Evolutionary conservation across 2,113 vertebrate genomes (phyloP), one percentile per base, ranked within the genome.

Genomic region (Uria aalge): DNA sequence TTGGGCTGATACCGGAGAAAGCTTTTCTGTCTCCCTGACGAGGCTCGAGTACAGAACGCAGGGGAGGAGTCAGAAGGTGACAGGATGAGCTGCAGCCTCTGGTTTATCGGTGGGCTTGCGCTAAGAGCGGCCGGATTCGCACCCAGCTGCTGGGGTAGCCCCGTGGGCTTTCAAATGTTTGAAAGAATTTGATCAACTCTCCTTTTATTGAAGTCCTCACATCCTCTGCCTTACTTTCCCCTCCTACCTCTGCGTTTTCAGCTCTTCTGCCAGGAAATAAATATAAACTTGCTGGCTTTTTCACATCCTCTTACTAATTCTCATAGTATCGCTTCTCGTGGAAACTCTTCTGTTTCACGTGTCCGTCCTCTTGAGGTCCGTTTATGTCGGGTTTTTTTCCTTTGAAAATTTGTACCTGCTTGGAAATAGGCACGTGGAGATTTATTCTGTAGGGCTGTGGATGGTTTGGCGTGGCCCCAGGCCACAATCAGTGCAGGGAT

Each of bases 111-210:
- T 41, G 41, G 48, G 47, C 5, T 64, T 6, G n/a, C 32, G 3
- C 76, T 41, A 17, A 53, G 60, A 34, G 53, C 0, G 0, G 36
- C 52, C 0, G 0, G 22, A 27, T 73, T 85, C 0, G 0, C 20
- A 72, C 50, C 38, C 62, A 22, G 0, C 36, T 85, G 40, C 86
- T 55, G 79, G 53, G 34, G 22, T 36, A 47, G 36, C 59, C 64
- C 27, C 1, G 1, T 15, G 59, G 32, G 6, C n/a, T 55, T 83
- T 56, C 66, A 43, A 4, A 27, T 26, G 4, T 48, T 73, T 75
- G 57, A 26, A 88, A 23, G 30, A 36, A 19, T 55, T 75, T 26
- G 29, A n/a, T 83, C 40, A 29, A 4, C 15, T 87, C 20, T 66
- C 8, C 23, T 55, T 56, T 77, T 34, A 21, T 8, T n/a, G 13